These are phyloP conservation scores for Tetranychus cinnabarinus DNA, from an alignment of 1,140 invertebrate species.

Conservation along the genomic window DNA sequence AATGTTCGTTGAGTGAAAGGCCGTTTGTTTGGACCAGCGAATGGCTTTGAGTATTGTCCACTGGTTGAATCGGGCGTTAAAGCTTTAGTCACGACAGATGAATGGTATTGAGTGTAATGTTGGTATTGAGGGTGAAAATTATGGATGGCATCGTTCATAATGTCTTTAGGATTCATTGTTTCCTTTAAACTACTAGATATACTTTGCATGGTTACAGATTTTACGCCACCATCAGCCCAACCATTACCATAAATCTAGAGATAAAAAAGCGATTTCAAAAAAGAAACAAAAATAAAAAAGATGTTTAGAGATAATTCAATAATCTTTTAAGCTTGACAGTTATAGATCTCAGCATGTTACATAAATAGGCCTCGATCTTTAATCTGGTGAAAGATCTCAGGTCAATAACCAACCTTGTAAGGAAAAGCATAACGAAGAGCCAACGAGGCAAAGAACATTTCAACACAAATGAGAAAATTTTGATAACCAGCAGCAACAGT, in stretches of 20 bases:
- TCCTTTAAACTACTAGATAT: conserved; percentile 97
- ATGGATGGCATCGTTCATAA: conserved; percentile 99
- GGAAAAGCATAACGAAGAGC: conserved; percentile 93
- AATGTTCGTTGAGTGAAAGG: no score
- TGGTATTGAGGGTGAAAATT: conserved; percentile 99
- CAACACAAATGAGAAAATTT: conserved; percentile 97
- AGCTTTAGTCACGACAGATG: conserved; percentile 6
- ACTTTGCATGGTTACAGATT: conserved; percentile 93
- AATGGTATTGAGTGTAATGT: conserved; percentile 88
- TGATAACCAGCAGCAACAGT: conserved; percentile 98
- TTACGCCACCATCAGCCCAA: conserved; percentile 48
- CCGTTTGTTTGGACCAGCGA: no score
- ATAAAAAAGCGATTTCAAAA: neutral
- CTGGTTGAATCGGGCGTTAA: neutral
- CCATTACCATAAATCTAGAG: conserved; percentile 30
- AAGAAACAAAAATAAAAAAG: no score
- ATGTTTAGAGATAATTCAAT: no score
- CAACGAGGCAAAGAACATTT: conserved; percentile 93
- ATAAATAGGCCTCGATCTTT: no score
- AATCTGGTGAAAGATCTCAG: no score
- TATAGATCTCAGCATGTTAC: no score
- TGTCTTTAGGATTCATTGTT: conserved; percentile 99
- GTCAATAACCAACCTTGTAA: conserved; percentile 13
- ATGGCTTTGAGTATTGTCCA: no score
- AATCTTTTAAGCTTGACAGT: no score